Base-by-base conservation (phyloP, 2,888 invertebrate genomes). In the Actias luna region DNA sequence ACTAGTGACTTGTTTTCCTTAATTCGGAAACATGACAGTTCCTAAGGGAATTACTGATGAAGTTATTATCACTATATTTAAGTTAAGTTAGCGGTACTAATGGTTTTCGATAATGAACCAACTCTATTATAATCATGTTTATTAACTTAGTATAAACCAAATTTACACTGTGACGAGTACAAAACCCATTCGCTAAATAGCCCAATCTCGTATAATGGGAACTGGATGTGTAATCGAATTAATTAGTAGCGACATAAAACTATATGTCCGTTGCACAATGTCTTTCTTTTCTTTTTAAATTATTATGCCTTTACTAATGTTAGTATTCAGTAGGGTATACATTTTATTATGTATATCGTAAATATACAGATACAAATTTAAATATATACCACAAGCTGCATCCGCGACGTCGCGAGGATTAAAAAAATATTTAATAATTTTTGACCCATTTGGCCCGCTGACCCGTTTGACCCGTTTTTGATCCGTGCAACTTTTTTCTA, bases 131-230 rank as follows among this genome's bases (percentile, higher is more conserved):
- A 80, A 82, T 82, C 82, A 80, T 75, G 77, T 82, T 82, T 81
- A 84, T 80, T 80, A 79, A 75, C 77, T 70, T 69, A 78, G 76
- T 81, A 79, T 79, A 82, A 80, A 84, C 78, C 70, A 78, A 84
- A 81, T 83, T 83, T 79, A 77, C 79, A 77, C 73, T 76, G 79
- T 83, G 78, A 83, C 80, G 80, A 80, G 80, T 78, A 80, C 81
- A 79, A 85, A 88, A 87, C 85, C 83, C 83, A 85, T 87, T 88
- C 81, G 69, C 81, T 84, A 83, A 86, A 88, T 87, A 85, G 83
- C 82, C 78, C 69, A 79, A 87, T 88, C 83, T 84, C 78, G 82
- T 78, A 82, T 88, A 87, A 88, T 87, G 80, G 82, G 78, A 18
- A 78, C 78, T 83, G 83, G 79, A 77, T 83, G 77, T 77, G 85